These are phyloP conservation scores for Drosophila nigromelanica DNA, from an alignment of 1,140 invertebrate species.

Conservation along the genomic window DNA sequence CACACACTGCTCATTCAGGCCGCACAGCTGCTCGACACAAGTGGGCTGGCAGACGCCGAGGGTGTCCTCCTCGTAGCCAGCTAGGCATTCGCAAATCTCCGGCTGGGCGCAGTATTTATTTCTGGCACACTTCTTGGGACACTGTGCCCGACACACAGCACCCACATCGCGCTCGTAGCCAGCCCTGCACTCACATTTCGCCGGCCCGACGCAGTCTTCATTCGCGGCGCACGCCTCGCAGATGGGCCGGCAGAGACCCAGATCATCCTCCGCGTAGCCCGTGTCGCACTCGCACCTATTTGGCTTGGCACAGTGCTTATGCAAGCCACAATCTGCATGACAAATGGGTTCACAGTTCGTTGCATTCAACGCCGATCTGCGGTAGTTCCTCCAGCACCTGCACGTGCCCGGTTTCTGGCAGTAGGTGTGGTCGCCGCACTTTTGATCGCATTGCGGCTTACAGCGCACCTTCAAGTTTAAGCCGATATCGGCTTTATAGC, in stretches of 20 bases:
- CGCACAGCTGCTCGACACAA: conserved; percentile 72
- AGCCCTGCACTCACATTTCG: conserved; percentile 5
- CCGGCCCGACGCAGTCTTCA: neutral
- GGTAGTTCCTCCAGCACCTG: neutral
- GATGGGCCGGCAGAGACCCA: neutral
- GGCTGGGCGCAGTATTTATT: conserved; percentile 4
- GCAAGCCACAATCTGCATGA: neutral
- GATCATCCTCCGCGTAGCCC: neutral
- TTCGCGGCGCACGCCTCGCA: neutral
- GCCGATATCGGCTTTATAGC: neutral
- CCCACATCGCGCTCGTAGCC: neutral
- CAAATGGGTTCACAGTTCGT: conserved; percentile 56
- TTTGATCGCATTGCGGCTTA: neutral
- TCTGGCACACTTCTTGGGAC: neutral
- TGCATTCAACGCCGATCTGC: neutral
- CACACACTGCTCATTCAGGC: conserved; percentile 85
- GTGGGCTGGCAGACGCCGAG: conserved; percentile 19
- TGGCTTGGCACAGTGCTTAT: neutral
- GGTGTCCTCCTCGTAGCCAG: neutral
- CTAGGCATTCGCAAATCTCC: conserved; percentile 3
- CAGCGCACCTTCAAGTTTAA: neutral
- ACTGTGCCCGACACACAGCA: neutral
- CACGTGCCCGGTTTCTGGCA: conserved; percentile 4
- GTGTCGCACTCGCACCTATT: neutral
- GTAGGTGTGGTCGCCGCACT: neutral